Percentiles rank a stretch among this genome's conserved stretches.
These are phyloP conservation scores for Ceratosolen solmsi DNA, from an alignment of 1,140 invertebrate genomes.

Conservation along the genomic window DNA sequence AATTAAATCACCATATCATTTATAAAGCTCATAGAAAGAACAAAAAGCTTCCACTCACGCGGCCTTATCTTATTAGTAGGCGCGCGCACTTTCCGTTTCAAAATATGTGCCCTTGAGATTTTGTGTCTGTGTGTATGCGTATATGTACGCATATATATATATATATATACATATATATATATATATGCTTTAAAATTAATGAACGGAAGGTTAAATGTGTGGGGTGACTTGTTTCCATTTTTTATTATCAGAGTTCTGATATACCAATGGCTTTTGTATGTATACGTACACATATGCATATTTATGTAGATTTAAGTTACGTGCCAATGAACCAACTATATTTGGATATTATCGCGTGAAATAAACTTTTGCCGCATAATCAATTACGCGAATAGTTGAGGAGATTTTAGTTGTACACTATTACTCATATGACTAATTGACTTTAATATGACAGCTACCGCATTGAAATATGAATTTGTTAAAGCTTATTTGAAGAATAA, in stretches of 20 bases:
- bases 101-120: background rate
- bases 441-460: too few species aligned
- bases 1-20: background rate
- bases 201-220: background rate
- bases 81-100: background rate
- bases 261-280: background rate
- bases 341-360: background rate
- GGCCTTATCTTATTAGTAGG: background rate
- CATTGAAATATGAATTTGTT: too few species aligned
- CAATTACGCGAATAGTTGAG: background rate
- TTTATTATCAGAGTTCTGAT: background rate
- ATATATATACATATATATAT: too few species aligned
- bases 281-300: background rate
- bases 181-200: constrained; percentile 10
- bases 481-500: too few species aligned
- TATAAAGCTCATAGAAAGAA: background rate
- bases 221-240: background rate
- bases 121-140: background rate
- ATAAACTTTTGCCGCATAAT: background rate
- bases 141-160: too few species aligned
- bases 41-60: too few species aligned
- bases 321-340: constrained; percentile 5
- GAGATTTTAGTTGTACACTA: too few species aligned
- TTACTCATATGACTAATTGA: too few species aligned
- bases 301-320: background rate